Conservation (phyloP, 2,888 invertebrate genomes). For the Drosophila mimica region DNA sequence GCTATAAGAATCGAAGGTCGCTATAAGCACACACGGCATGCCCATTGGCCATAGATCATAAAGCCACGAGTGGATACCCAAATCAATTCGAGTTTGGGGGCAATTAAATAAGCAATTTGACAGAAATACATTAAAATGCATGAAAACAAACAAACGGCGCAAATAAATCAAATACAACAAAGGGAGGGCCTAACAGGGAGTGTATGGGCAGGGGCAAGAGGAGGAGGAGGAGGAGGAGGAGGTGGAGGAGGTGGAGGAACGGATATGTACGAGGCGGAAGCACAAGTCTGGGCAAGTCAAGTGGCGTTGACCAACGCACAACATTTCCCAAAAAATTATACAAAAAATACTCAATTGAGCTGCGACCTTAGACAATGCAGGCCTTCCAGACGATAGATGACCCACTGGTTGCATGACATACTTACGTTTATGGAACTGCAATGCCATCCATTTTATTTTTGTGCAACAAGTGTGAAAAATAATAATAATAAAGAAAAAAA, state of each 20-base stretch:
- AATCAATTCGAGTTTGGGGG: slow-evolving; percentile 32
- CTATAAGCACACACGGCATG: slow-evolving; percentile 5
- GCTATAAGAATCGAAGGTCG: slow-evolving; percentile 26
- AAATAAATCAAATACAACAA: slow-evolving; percentile 58
- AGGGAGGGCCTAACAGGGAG: slow-evolving; percentile 9
- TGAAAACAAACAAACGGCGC: slow-evolving; percentile 44
- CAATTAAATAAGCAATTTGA: slow-evolving; percentile 63
- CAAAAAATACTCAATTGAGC: slow-evolving; percentile 29
- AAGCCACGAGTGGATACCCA: not conserved
- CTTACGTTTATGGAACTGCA: slow-evolving; percentile 27
- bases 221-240: not conserved
- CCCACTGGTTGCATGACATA: slow-evolving; percentile 3
- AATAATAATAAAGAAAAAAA: not conserved
- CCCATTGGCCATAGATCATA: slow-evolving; percentile 38
- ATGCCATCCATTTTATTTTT: slow-evolving; percentile 24
- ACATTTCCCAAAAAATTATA: slow-evolving; percentile 8
- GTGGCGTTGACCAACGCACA: slow-evolving; percentile 5
- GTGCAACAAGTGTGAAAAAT: slow-evolving; percentile 54
- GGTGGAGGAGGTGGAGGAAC: too few species aligned
- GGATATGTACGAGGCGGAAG: slow-evolving; percentile 12
- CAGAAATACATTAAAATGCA: slow-evolving; percentile 67
- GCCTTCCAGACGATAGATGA: slow-evolving; percentile 3
- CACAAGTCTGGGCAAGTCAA: slow-evolving; percentile 6
- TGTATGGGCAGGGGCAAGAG: not conserved
- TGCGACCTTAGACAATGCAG: slow-evolving; percentile 38